A percentile compares a stretch with the other conserved stretches of the same genome.
Evolutionary conservation across 2,797 vertebrate genomes (phyloP).

Genomic region (Sebastolobus alascanus): DNA sequence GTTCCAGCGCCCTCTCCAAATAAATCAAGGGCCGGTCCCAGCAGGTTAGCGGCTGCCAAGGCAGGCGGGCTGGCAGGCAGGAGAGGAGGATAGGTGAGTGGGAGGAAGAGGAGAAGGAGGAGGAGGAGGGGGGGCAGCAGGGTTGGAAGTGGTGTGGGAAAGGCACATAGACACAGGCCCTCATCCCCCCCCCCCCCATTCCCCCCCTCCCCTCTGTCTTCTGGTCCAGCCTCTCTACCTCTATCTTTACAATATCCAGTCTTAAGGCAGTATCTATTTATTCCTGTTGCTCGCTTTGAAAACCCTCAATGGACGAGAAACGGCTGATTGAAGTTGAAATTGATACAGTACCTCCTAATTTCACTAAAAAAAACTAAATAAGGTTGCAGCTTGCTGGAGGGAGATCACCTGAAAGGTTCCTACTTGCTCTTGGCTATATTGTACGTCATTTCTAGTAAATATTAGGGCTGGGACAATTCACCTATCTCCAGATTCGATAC

Average conservation of each 20-base stretch:
- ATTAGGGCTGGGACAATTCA: too few species aligned
- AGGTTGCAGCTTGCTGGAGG: too few species aligned
- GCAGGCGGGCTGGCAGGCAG: constrained; percentile 62
- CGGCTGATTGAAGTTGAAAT: too few species aligned
- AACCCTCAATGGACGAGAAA: too few species aligned
- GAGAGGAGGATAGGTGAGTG: constrained; percentile 62
- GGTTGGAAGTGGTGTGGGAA: constrained; percentile 48
- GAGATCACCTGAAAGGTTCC: too few species aligned
- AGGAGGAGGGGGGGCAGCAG: constrained; percentile 3
- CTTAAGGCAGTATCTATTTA: constrained; percentile 29
- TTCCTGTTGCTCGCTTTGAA: too few species aligned
- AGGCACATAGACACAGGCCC: constrained; percentile 51
- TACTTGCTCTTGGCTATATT: too few species aligned
- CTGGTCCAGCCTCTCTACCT: constrained; percentile 38
- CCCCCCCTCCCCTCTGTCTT: constrained; percentile 1
- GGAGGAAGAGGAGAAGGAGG: neutral
- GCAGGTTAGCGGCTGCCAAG: constrained; percentile 77
- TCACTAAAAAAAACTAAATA: too few species aligned
- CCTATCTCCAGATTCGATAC: too few species aligned
- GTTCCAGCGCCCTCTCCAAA: constrained; percentile 81
- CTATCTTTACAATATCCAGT: constrained; percentile 41
- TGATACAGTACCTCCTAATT: too few species aligned
- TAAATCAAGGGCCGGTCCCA: constrained; percentile 85
- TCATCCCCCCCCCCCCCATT: neutral
- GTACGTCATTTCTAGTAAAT: too few species aligned